These are phyloP conservation scores for Petrolisthes manimaculis DNA, from an alignment of 2,888 invertebrate species.

Conservation along the genomic window DNA sequence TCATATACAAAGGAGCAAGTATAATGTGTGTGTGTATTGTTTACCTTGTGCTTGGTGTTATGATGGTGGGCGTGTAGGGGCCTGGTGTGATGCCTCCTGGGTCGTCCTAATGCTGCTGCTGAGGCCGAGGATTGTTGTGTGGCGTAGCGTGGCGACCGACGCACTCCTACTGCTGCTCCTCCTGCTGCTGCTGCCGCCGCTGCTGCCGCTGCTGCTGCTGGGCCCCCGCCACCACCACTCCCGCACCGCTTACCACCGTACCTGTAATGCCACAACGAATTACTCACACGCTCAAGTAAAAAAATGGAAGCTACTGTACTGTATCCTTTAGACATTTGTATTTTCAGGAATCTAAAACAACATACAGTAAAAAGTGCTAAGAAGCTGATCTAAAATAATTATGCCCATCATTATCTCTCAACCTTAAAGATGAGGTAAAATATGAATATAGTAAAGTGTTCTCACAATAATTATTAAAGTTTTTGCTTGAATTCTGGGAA, in stretches of 20 bases:
- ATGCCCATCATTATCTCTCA: no score
- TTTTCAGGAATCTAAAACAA: neutral
- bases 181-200: slow-evolving; percentile 57
- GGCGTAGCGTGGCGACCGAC: slow-evolving; percentile 64
- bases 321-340: neutral
- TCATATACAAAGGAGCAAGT: no score
- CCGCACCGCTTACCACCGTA: slow-evolving; percentile 65
- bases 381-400: no score
- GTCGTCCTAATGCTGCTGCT: slow-evolving; percentile 50
- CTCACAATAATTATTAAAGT: no score
- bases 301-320: neutral
- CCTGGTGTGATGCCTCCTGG: slow-evolving; percentile 56
- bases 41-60: slow-evolving; percentile 60
- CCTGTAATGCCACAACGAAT: slow-evolving; percentile 36
- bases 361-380: neutral
- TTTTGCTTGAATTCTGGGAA: no score
- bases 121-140: slow-evolving; percentile 59
- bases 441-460: no score
- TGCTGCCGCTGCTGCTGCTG: slow-evolving; percentile 59
- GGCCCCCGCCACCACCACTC: slow-evolving; percentile 60
- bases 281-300: neutral
- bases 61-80: slow-evolving; percentile 59
- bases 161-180: slow-evolving; percentile 60
- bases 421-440: no score
- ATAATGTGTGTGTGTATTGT: no score